These are phyloP conservation scores for Lasioglossum zephyrum DNA, from an alignment of 2,888 invertebrate genomes.

Conservation along the genomic window DNA sequence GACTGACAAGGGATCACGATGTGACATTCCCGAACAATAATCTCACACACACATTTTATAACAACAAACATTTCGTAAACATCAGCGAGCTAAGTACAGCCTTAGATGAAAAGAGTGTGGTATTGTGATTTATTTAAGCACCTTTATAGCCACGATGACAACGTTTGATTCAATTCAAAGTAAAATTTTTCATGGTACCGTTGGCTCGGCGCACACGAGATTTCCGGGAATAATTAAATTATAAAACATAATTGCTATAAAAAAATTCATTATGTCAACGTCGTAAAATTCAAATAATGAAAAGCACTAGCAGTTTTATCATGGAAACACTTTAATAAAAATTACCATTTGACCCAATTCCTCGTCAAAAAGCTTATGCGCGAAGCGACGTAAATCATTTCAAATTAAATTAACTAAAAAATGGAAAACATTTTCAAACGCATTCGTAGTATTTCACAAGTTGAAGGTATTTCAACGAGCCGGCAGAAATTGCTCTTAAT, in stretches of 20 bases:
- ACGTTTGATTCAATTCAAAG: too few species aligned
- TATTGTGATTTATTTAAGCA: too few species aligned
- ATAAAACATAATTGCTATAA: background rate
- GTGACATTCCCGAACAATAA: too few species aligned
- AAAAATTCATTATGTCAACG: background rate
- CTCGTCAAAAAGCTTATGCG: background rate
- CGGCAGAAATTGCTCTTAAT: too few species aligned
- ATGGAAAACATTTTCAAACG: background rate
- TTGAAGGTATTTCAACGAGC: background rate
- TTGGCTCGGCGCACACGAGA: too few species aligned
- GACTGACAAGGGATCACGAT: background rate
- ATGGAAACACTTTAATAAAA: background rate
- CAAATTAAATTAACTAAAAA: background rate
- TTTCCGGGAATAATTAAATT: background rate
- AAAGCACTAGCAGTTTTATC: background rate
- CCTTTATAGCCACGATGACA: too few species aligned
- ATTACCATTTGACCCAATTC: background rate
- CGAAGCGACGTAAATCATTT: background rate
- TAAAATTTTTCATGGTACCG: too few species aligned
- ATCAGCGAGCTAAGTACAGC: too few species aligned
- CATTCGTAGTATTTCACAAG: background rate
- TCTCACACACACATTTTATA: too few species aligned
- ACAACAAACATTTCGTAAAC: too few species aligned
- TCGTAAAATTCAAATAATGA: background rate
- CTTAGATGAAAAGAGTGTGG: too few species aligned